Percentiles rank a stretch among this genome's conserved stretches.
phyloP scores from a whole-genome alignment of 2,113 vertebrate species.

The Xiphophorus hellerii region DNA sequence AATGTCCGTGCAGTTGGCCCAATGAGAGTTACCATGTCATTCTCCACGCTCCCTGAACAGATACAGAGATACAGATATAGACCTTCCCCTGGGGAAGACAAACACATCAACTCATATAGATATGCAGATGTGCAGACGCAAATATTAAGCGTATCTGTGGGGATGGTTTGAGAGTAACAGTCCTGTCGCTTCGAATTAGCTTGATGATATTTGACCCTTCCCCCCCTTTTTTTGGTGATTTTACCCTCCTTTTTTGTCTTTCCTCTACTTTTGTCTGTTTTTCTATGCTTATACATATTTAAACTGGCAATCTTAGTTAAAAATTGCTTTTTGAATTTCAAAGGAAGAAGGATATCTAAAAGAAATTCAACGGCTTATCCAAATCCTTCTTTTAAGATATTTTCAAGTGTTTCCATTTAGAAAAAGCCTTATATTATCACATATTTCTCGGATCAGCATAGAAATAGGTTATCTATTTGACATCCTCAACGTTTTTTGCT shows the following conservation, averaged over 20 bases:
- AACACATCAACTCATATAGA: conserved; percentile 12
- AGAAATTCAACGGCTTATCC: conserved; percentile 1
- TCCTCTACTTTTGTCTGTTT: conserved; percentile 1
- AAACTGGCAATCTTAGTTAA: not conserved
- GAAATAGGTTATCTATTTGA: conserved; percentile 46
- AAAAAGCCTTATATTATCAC: conserved; percentile 27
- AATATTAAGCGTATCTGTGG: conserved; percentile 58
- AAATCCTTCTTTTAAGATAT: conserved; percentile 1
- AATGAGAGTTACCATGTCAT: conserved; percentile 61
- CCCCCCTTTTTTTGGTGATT: conserved; percentile 9
- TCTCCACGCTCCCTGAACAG: conserved; percentile 59
- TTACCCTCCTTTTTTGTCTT: not conserved
- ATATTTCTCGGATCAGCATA: conserved; percentile 48
- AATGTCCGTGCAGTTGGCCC: conserved; percentile 69
- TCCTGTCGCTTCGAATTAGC: conserved; percentile 73
- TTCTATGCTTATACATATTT: not conserved
- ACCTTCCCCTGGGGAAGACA: conserved; percentile 47
- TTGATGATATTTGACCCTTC: conserved; percentile 43
- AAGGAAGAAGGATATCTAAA: conserved; percentile 4
- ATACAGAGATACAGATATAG: conserved; percentile 60
- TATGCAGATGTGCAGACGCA: conserved; percentile 41
- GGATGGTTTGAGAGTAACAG: conserved; percentile 51
- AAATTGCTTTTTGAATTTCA: conserved; percentile 48
- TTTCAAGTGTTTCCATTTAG: not conserved
- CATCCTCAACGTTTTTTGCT: conserved; percentile 19